A percentile compares a stretch with the other conserved stretches of the same genome.
phyloP scores from a whole-genome alignment of 2,888 invertebrate species.

The Dimorphilus gyrociliatus region DNA sequence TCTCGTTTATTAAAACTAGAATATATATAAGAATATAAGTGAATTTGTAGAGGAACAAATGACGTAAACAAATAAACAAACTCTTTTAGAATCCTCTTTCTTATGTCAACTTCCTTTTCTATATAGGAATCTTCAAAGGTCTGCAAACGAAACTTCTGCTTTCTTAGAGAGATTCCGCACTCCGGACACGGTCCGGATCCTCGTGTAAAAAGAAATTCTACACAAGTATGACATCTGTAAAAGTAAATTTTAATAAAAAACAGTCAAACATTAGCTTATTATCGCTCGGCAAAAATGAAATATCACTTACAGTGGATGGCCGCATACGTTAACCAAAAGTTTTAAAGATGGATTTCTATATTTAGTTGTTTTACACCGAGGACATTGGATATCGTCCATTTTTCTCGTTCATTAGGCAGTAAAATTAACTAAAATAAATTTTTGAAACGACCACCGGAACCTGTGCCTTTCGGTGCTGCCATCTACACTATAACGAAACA shows the following conservation, averaged over 20 bases:
- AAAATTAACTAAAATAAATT: too few relatives aligned
- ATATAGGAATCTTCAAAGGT: slow-evolving; percentile 88
- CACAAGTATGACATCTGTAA: slow-evolving; percentile 73
- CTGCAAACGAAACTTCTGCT: slow-evolving; percentile 80
- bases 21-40: slow-evolving; percentile 5
- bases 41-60: slow-evolving; percentile 1
- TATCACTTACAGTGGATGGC: slow-evolving; percentile 56
- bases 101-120: slow-evolving; percentile 91
- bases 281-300: too few relatives aligned
- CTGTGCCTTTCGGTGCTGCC: too few relatives aligned
- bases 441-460: too few relatives aligned
- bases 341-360: slow-evolving; percentile 88
- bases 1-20: slow-evolving; percentile 75
- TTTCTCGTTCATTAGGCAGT: too few relatives aligned
- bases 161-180: slow-evolving; percentile 67
- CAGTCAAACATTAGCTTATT: not conserved
- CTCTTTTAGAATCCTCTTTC: slow-evolving; percentile 57
- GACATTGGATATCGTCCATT: slow-evolving; percentile 77
- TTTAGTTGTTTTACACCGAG: slow-evolving; percentile 85
- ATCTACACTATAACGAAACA: too few relatives aligned
- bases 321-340: slow-evolving; percentile 93
- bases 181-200: slow-evolving; percentile 85
- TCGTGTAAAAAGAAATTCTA: slow-evolving; percentile 84
- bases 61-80: slow-evolving; percentile 10
- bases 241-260: not conserved